Evolutionary conservation across 2,797 vertebrate genomes (phyloP).

Genomic region (Spondyliosoma cantharus): DNA sequence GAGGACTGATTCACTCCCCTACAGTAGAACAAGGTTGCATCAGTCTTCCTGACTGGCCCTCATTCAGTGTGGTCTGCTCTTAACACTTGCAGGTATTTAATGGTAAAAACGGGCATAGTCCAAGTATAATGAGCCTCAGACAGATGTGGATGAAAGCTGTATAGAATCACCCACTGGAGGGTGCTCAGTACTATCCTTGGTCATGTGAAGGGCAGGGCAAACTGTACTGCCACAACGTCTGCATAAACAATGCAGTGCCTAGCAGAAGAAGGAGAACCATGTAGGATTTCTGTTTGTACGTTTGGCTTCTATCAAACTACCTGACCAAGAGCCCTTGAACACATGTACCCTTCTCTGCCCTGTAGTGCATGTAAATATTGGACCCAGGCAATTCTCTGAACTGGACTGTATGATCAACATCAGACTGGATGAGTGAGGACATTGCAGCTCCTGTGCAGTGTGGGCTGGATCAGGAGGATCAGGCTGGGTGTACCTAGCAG

Average conservation of each 20-base stretch:
- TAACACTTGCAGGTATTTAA: not conserved
- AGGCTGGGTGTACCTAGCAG: conserved; percentile 91
- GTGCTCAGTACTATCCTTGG: not conserved
- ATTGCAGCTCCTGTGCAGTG: conserved; percentile 20
- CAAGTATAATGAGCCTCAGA: conserved; percentile 7
- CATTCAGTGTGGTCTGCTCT: not conserved
- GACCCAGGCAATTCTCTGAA: conserved; percentile 18
- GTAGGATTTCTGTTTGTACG: not conserved
- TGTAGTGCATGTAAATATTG: conserved; percentile 33
- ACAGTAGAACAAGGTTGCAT: not conserved
- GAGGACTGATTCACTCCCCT: not conserved
- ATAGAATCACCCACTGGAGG: not conserved
- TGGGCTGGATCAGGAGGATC: conserved; percentile 47
- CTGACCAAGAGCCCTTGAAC: not conserved
- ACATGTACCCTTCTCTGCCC: conserved; percentile 1
- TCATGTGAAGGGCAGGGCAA: not conserved
- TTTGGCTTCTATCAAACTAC: not conserved
- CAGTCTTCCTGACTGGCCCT: not conserved
- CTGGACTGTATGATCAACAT: conserved; percentile 31
- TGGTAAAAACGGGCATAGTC: not conserved
- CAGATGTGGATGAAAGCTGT: conserved; percentile 2
- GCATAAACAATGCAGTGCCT: not conserved
- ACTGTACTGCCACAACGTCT: not conserved
- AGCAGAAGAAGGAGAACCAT: not conserved
- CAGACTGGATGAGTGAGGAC: conserved; percentile 22